These are phyloP conservation scores for Oscheius sp. DNA, from an alignment of 2,888 invertebrate genomes.

Conservation along the genomic window DNA sequence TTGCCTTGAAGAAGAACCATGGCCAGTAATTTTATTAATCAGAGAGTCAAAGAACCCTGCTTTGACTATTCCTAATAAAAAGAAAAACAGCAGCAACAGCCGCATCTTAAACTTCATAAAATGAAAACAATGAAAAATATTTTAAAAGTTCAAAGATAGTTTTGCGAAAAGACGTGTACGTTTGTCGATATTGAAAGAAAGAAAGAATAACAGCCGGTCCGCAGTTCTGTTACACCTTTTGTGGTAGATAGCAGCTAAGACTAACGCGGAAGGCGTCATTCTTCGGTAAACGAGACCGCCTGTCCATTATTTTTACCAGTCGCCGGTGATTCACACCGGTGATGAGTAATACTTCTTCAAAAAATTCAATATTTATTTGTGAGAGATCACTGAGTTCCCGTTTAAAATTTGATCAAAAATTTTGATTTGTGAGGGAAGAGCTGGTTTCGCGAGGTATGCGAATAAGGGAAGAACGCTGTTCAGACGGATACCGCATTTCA, in stretches of 20 bases:
- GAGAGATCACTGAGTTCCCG: conserved; percentile 16
- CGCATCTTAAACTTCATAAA: conserved; percentile 14
- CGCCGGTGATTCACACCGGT: conserved; percentile 5
- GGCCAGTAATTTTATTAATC: conserved; percentile 26
- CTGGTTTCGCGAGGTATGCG: conserved; percentile 24
- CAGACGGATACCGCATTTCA: conserved; percentile 44
- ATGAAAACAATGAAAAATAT: not conserved
- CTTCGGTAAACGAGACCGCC: conserved; percentile 27
- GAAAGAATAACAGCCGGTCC: conserved; percentile 6
- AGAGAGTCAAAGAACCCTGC: conserved; percentile 38
- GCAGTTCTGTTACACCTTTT: conserved; percentile 28
- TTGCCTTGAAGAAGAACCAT: conserved; percentile 12
- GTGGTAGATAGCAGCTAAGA: conserved; percentile 14
- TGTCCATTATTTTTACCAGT: conserved; percentile 20
- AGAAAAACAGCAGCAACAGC: conserved; percentile 16
- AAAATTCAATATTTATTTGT: not conserved
- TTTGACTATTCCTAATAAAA: conserved; percentile 1
- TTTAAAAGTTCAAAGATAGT: not conserved
- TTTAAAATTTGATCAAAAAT: conserved; percentile 17
- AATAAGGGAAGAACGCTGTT: conserved; percentile 29
- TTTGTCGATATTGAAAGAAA: conserved; percentile 12
- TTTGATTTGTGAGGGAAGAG: conserved; percentile 17
- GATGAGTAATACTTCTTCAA: conserved; percentile 1
- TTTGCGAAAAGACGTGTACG: not conserved
- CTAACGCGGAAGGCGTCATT: conserved; percentile 7